phyloP scores from a whole-genome alignment of 2,888 invertebrate genomes.

The Pseudococcus jackbeardsleyi region DNA sequence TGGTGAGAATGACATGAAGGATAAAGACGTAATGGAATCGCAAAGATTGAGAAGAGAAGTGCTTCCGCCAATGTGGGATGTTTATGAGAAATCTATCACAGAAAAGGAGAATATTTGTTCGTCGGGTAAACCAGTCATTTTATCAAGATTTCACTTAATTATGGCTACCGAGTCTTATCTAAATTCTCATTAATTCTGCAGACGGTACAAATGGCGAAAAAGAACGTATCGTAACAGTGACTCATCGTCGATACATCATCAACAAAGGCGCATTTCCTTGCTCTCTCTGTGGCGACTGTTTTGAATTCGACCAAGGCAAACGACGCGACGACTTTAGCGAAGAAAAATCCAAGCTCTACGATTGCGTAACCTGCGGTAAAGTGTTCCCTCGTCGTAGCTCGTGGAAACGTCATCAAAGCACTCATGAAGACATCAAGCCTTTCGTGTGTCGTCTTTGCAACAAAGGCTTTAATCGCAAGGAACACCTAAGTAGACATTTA shows the following conservation, averaged over 20 bases:
- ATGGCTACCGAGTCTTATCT: not conserved
- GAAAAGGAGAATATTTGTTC: conserved; percentile 65
- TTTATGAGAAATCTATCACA: conserved; percentile 68
- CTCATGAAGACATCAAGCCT: conserved; percentile 68
- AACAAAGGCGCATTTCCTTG: conserved; percentile 69
- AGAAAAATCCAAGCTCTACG: conserved; percentile 67
- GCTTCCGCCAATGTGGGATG: conserved; percentile 69
- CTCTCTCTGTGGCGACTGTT: conserved; percentile 68
- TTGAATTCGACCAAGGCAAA: conserved; percentile 68
- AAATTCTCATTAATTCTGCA: not conserved
- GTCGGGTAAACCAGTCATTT: conserved; percentile 61
- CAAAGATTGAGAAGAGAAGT: conserved; percentile 68
- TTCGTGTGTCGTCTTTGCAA: conserved; percentile 68
- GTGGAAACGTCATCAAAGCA: conserved; percentile 68
- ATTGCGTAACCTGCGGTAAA: conserved; percentile 68
- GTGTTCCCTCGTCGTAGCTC: conserved; percentile 68
- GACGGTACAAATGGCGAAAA: conserved; percentile 58
- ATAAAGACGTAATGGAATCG: conserved; percentile 68
- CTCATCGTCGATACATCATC: conserved; percentile 68
- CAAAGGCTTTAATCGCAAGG: conserved; percentile 68
- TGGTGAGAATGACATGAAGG: conserved; percentile 66
- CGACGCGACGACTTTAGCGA: conserved; percentile 67
- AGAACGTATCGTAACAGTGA: conserved; percentile 66
- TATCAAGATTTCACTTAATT: not conserved
- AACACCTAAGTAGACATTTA: conserved; percentile 68